These are phyloP conservation scores for Xenentodon cancila DNA, from an alignment of 2,797 vertebrate species.

Conservation along the genomic window DNA sequence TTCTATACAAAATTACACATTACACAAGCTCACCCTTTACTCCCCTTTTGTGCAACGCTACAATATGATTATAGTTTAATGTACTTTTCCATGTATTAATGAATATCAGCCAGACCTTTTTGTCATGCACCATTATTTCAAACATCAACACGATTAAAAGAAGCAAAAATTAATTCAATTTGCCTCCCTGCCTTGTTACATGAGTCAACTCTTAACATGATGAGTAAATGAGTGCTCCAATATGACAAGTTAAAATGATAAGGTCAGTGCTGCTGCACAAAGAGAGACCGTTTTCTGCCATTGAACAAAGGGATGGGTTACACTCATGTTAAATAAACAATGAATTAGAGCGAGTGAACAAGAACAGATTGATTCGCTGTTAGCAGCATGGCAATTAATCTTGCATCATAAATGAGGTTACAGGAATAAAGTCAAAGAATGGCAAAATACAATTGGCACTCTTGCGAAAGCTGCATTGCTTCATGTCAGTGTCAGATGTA, in stretches of 20 bases:
- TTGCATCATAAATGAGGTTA: slow-evolving; percentile 43
- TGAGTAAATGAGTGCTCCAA: slow-evolving; percentile 64
- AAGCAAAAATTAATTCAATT: slow-evolving; percentile 86
- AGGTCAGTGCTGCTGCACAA: slow-evolving; percentile 68
- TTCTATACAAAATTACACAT: neutral
- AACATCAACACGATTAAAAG: slow-evolving; percentile 61
- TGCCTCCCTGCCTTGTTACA: slow-evolving; percentile 82
- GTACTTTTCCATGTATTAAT: slow-evolving; percentile 3
- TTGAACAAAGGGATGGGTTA: slow-evolving; percentile 57
- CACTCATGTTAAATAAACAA: slow-evolving; percentile 68
- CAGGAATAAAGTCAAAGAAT: slow-evolving; percentile 20
- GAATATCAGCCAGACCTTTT: slow-evolving; percentile 35
- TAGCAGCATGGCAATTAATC: slow-evolving; percentile 61
- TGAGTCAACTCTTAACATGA: slow-evolving; percentile 72
- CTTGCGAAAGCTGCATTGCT: slow-evolving; percentile 42
- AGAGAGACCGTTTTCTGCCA: slow-evolving; percentile 56
- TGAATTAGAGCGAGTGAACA: slow-evolving; percentile 61
- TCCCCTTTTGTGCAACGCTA: neutral
- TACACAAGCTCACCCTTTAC: neutral
- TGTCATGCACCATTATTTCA: slow-evolving; percentile 47
- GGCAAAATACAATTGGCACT: slow-evolving; percentile 37
- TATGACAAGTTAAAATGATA: slow-evolving; percentile 74
- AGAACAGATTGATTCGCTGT: slow-evolving; percentile 60
- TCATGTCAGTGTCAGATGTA: slow-evolving; percentile 44
- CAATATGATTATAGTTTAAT: slow-evolving; percentile 17